Conservation (phyloP, 2,888 invertebrate genomes). For the Nomada lathburiana region DNA sequence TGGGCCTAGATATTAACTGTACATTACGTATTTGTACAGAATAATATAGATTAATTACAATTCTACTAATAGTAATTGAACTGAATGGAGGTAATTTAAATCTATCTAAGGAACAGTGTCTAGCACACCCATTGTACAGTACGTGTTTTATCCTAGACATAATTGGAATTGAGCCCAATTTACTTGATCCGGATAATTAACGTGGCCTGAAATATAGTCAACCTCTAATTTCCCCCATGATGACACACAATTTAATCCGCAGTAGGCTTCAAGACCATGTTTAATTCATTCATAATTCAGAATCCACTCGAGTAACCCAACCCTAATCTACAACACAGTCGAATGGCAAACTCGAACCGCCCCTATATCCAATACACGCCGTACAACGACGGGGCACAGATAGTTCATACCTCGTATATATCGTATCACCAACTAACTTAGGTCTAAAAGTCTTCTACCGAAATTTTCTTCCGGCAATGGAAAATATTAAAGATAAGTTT, state of each 20-base stretch:
- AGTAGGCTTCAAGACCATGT: not conserved
- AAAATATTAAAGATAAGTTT: not conserved
- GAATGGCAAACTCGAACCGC: not conserved
- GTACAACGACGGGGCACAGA: not conserved
- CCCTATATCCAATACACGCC: not conserved
- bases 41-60: too few relatives aligned
- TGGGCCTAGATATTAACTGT: too few relatives aligned
- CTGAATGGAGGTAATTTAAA: not conserved
- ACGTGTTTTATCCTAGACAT: too few relatives aligned
- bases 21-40: too few relatives aligned
- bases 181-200: not conserved
- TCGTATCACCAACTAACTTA: not conserved
- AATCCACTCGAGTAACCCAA: not conserved
- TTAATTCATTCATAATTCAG: not conserved
- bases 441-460: not conserved
- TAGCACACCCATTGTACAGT: not conserved
- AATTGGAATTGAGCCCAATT: not conserved
- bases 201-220: not conserved
- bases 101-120: not conserved
- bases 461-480: too few relatives aligned
- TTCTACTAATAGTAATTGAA: conserved; percentile 5
- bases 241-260: not conserved
- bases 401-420: not conserved
- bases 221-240: not conserved
- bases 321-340: too few relatives aligned